phyloP scores from a whole-genome alignment of 2,797 vertebrate species.

The Diceros bicornis region DNA sequence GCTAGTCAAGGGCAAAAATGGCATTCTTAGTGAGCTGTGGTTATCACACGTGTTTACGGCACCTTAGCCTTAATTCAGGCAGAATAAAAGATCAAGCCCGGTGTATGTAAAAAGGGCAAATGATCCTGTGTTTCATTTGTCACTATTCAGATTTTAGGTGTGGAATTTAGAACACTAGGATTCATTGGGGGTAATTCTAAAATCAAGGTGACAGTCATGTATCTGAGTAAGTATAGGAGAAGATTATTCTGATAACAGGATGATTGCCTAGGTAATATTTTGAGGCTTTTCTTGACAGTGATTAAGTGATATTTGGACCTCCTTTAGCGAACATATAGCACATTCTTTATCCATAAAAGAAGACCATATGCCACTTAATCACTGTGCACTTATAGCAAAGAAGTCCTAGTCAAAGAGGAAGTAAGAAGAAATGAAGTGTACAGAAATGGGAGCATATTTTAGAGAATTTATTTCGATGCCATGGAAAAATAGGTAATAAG shows the following conservation, averaged over 20 bases:
- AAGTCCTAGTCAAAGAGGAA: conserved; percentile 29
- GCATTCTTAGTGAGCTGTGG: not conserved
- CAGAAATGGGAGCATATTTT: conserved; percentile 49
- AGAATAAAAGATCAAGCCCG: not conserved
- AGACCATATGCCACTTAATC: not conserved
- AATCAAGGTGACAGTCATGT: not conserved
- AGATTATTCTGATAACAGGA: not conserved
- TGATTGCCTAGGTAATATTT: not conserved
- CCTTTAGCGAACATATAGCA: not conserved
- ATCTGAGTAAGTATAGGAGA: not conserved
- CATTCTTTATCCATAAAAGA: not conserved
- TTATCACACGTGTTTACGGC: not conserved
- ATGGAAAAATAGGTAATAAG: conserved; percentile 40
- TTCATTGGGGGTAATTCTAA: not conserved
- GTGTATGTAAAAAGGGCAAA: not conserved
- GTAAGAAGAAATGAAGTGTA: conserved; percentile 17
- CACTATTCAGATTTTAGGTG: not conserved
- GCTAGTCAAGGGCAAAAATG: not conserved
- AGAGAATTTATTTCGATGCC: conserved; percentile 47
- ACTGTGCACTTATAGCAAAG: not conserved
- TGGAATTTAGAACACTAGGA: conserved; percentile 6
- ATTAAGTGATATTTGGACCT: conserved; percentile 8
- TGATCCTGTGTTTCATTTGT: not conserved
- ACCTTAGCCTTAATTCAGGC: not conserved
- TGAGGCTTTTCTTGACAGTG: conserved; percentile 51